A percentile compares a stretch with the other conserved stretches of the same genome.
Evolutionary conservation across 92 coral and sea anemone species (phyloP).

Genomic region (Heliopora coerulea): DNA sequence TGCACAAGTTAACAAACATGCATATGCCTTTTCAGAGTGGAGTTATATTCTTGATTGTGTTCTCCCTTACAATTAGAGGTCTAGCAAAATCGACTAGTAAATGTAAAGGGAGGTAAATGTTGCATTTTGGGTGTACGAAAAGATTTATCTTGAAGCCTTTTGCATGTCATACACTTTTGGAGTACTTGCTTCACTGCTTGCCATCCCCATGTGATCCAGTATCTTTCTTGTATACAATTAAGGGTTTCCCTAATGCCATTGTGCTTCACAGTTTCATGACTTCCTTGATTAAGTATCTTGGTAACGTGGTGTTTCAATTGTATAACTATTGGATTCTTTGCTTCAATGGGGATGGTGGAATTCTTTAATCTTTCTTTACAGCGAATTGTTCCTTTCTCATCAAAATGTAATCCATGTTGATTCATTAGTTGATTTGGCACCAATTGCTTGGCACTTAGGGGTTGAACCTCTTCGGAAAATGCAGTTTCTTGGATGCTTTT

Average conservation of each 20-base stretch:
- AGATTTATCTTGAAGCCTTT: conserved; percentile 36
- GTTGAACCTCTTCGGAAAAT: conserved; percentile 3
- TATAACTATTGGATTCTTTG: conserved; percentile 32
- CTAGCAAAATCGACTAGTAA: no score
- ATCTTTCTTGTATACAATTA: conserved; percentile 40
- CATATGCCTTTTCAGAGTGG: no score
- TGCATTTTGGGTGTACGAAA: conserved; percentile 40
- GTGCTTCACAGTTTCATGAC: conserved; percentile 37
- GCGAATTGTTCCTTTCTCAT: conserved; percentile 12
- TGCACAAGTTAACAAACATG: no score
- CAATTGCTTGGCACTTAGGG: background rate
- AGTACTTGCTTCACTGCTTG: conserved; percentile 42
- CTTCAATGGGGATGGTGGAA: background rate
- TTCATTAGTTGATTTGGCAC: background rate
- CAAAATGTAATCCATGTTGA: background rate
- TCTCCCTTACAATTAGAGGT: no score
- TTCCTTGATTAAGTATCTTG: conserved; percentile 26
- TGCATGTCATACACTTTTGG: conserved; percentile 52
- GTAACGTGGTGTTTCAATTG: conserved; percentile 37
- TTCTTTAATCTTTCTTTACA: conserved; percentile 4
- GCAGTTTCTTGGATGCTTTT: conserved; percentile 46
- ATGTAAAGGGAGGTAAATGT: conserved; percentile 20
- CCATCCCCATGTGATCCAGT: conserved; percentile 49
- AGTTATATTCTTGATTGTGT: no score
- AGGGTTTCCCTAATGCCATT: conserved; percentile 55